Base-by-base conservation (phyloP, 2,113 vertebrate species). In the Gracilinanus agilis region DNA sequence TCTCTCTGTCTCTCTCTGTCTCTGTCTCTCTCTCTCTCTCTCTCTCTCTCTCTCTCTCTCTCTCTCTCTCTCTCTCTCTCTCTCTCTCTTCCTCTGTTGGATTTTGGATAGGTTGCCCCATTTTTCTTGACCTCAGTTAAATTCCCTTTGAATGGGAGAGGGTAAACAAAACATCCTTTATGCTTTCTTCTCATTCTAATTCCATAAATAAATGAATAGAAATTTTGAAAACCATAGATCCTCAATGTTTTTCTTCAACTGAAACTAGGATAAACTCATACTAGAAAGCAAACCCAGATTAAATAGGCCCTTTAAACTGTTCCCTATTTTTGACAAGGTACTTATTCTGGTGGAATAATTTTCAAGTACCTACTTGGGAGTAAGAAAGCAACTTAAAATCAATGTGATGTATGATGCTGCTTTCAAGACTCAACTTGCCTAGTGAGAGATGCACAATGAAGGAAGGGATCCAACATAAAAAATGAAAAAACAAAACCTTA, bases 311-410 rank as follows among this genome's bases (percentile, higher is more conserved):
- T 61, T 24, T 89, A 67, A 91, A 89, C 61, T 58, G 61, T 34
- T 12, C 67, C 93, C 56, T 88, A 44, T 92, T 92, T 49, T 56
- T 95, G 92, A 96, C 54, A 90, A 92, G 61, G 95, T 91, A 88
- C 53, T 95, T 95, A 53, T 24, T 61, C 29, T 29, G 44, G 93
- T 67, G 90, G 83, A 93, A 95, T 95, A 40, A 10, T 61, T 55
- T 83, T 89, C 44, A 83, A 88, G 92, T 93, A 44, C 56, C 34
- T 93, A 23, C 83, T 3, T 95, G 27, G 16, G 53, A 44, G 0
- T 89, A 75, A 91, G 40, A 88, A 54, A 88, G 89, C 53, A 92
- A 61, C 55, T 88, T 24, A 5, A 53, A 92, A 23, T 24, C 24
- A 83, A 44, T 56, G 9, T 55, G 92, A 89, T 88, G 88, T 25